These are phyloP conservation scores for Aricia agestis DNA, from an alignment of 1,140 invertebrate genomes.

Conservation along the genomic window DNA sequence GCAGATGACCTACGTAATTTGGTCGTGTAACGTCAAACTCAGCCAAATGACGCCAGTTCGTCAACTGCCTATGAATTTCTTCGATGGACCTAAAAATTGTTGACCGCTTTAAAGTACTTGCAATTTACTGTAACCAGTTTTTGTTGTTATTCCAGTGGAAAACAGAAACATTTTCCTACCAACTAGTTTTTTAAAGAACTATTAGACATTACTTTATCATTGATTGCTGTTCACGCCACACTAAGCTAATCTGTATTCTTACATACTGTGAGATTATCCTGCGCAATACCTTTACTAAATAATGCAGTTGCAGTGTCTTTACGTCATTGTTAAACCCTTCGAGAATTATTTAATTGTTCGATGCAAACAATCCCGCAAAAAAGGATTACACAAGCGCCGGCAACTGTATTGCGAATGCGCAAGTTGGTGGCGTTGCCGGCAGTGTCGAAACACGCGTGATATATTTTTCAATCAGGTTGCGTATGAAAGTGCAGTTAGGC, in stretches of 20 bases:
- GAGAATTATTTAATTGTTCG: conserved; percentile 10
- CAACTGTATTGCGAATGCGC: conserved; percentile 16
- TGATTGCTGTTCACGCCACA: background rate
- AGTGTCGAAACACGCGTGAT: conserved; percentile 66
- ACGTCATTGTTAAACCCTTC: conserved; percentile 10
- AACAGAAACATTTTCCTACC: no score
- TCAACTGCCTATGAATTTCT: no score
- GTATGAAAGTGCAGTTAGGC: conserved; percentile 56
- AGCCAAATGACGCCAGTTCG: no score
- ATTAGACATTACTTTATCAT: background rate
- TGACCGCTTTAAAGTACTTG: no score
- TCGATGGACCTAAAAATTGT: no score
- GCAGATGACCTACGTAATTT: no score
- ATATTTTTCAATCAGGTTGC: conserved; percentile 56
- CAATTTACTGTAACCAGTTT: no score
- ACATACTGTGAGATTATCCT: background rate
- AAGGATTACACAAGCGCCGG: conserved; percentile 39
- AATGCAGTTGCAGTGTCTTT: background rate
- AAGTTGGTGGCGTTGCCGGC: conserved; percentile 41
- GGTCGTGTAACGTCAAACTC: no score
- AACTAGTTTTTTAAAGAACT: no score
- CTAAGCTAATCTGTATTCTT: background rate
- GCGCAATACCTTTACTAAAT: background rate
- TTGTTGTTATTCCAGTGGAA: no score
- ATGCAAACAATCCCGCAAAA: conserved; percentile 34